These are phyloP conservation scores for Lepeophtheirus salmonis DNA, from an alignment of 1,140 invertebrate genomes.

Conservation along the genomic window DNA sequence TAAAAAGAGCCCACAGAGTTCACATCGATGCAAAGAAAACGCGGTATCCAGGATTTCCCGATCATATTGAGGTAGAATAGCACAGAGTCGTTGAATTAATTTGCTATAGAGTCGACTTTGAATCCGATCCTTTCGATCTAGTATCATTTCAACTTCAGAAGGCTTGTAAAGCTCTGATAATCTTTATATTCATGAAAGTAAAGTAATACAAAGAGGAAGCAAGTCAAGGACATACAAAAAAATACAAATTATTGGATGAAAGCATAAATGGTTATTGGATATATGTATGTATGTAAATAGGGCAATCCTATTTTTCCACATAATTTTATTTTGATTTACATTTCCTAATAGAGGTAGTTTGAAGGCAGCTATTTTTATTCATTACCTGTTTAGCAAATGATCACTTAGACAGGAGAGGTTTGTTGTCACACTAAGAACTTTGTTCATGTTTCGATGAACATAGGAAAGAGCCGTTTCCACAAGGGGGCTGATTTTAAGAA, in stretches of 20 bases:
- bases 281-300: too few species aligned
- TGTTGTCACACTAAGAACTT: conserved; percentile 52
- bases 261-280: too few species aligned
- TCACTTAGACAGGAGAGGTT: conserved; percentile 64
- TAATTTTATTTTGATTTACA: too few species aligned
- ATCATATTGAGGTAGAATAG: conserved; percentile 44
- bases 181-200: conserved; percentile 34
- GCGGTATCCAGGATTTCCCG: conserved; percentile 56
- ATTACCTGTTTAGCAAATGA: conserved; percentile 44
- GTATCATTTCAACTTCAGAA: conserved; percentile 48
- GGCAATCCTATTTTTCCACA: too few species aligned
- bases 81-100: conserved; percentile 49
- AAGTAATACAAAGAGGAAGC: too few species aligned
- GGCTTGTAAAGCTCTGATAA: conserved; percentile 59
- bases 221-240: too few species aligned
- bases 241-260: too few species aligned
- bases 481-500: conserved; percentile 76
- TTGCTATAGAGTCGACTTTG: conserved; percentile 61
- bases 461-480: conserved; percentile 57
- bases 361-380: too few species aligned
- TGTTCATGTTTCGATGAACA: conserved; percentile 55
- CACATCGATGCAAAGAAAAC: conserved; percentile 48
- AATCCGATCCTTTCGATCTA: conserved; percentile 60
- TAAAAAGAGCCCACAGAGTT: conserved; percentile 35
- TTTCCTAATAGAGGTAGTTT: too few species aligned